Base-by-base conservation (phyloP, 2,113 vertebrate species). In the Eurystomus gularis region DNA sequence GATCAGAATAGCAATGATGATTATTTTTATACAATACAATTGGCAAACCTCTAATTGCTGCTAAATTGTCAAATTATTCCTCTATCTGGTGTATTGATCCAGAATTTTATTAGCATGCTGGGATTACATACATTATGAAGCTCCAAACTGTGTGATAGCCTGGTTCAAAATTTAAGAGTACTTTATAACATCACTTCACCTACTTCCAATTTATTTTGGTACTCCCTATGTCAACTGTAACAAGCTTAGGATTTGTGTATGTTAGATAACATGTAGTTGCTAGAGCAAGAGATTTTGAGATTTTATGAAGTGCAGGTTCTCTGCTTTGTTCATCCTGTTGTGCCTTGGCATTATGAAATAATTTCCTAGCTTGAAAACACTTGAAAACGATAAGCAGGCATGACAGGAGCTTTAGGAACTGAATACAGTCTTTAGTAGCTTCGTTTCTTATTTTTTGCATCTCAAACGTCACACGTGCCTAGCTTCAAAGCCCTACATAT, bases 1-100 rank as follows among this genome's bases (percentile, higher is more conserved):
- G 37, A 69, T 57, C 68, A 88, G 72, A 93, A 80, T 2, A 85
- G 35, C 31, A 25, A 54, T 61, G 40, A 83, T 90, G 40, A 55
- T 73, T 86, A 81, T 86, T 92, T 86, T 86, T 71, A 25, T 75
- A 62, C 37, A 75, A 81, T 71, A 60, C 20, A 69, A 61, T 88
- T 90, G 49, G 39, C 76, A 94, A 92, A 92, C 7, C 3, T 33
- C 51, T 90, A 92, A 88, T 86, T 94, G 64, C 60, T 81, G 31
- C 52, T 68, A 81, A 64, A 15, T 90, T 93, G 23, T 91, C 93
- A 82, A 93, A 94, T 94, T 94, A 94, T 88, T 93, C 26, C 26
- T 92, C 68, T 52, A 33, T 90, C 44, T 84, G 24, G 39, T 68
- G 55, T 91, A 95, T 71, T 82, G 93, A 95, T 96, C 77, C 51